Evolutionary conservation across 2,888 invertebrate genomes (phyloP), one percentile per base, ranked within the genome.

Genomic region (Perizoma flavofasciatum): DNA sequence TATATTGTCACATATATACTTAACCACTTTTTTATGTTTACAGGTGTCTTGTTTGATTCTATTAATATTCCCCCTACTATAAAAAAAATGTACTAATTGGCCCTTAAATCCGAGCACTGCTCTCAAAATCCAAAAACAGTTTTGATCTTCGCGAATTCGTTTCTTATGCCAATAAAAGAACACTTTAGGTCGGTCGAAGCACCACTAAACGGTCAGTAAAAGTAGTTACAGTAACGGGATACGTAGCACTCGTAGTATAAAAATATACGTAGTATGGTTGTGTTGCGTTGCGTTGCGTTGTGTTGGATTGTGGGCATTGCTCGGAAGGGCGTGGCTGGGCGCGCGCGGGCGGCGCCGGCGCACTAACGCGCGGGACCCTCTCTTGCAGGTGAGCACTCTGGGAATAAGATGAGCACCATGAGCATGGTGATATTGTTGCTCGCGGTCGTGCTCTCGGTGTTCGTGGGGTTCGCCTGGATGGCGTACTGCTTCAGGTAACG

Each of bases 391-490:
- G 94, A 94, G 89, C 93, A 94, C 90, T 94, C 94, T 92, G 94
- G 94, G 85, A 94, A 95, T 94, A 96, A 96, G 94, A 95, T 97
- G 94, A 97, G 96, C 94, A 97, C 97, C 86, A 94, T 96, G 92
- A 94, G 94, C 89, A 96, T 97, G 97, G 97, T 97, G 93, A 94
- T 97, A 94, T 96, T 97, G 93, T 95, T 97, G 94, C 96, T 97
- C 91, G 95, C 95, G 91, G 96, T 97, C 93, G 97, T 97, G 93
- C 97, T 96, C 91, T 95, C 95, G 91, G 97, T 97, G 95, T 97
- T 97, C 97, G 95, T 97, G 95, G 96, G 96, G 95, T 97, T 97
- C 95, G 97, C 97, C 93, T 95, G 96, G 93, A 94, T 96, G 95
- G 97, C 97, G 92, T 96, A 96, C 95, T 97, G 97, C 95, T 97